These are phyloP conservation scores for Sitophilus oryzae DNA, from an alignment of 1,140 invertebrate species.

Conservation along the genomic window DNA sequence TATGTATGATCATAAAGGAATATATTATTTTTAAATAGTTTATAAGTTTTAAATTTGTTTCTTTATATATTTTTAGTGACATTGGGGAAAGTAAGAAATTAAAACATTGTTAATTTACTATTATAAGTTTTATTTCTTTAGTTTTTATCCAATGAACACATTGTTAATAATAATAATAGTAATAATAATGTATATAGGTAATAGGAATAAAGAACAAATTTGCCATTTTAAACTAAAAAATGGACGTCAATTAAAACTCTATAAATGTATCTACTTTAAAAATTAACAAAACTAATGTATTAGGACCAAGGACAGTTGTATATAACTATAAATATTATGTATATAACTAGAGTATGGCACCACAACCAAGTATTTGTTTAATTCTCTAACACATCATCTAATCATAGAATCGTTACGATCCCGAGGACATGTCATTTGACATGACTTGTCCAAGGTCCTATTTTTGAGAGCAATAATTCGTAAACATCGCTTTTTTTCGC, in stretches of 20 bases:
- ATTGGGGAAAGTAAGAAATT: too few species aligned
- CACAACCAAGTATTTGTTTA: constrained; percentile 17
- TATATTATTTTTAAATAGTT: too few species aligned
- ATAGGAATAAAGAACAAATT: constrained; percentile 36
- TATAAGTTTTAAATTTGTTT: too few species aligned
- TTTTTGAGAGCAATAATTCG: constrained; percentile 4
- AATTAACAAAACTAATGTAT: constrained; percentile 15
- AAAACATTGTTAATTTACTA: constrained; percentile 5
- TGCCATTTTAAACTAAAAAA: constrained; percentile 35
- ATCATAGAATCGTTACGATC: not conserved
- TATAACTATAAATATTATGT: constrained; percentile 3
- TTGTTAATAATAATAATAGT: constrained; percentile 39
- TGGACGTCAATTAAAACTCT: constrained; percentile 4
- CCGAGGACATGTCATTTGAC: not conserved
- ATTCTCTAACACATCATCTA: constrained; percentile 13
- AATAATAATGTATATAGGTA: constrained; percentile 17
- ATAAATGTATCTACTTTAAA: constrained; percentile 22
- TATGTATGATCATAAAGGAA: too few species aligned
- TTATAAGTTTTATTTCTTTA: constrained; percentile 36
- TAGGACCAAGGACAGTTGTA: constrained; percentile 24
- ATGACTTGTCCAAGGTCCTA: constrained; percentile 22
- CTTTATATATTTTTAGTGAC: too few species aligned
- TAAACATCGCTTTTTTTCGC: constrained; percentile 8
- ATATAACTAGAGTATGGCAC: constrained; percentile 15
- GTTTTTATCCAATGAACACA: constrained; percentile 44